These are phyloP conservation scores for Drosophila trichaetosa DNA, from an alignment of 2,888 invertebrate species.

Conservation along the genomic window DNA sequence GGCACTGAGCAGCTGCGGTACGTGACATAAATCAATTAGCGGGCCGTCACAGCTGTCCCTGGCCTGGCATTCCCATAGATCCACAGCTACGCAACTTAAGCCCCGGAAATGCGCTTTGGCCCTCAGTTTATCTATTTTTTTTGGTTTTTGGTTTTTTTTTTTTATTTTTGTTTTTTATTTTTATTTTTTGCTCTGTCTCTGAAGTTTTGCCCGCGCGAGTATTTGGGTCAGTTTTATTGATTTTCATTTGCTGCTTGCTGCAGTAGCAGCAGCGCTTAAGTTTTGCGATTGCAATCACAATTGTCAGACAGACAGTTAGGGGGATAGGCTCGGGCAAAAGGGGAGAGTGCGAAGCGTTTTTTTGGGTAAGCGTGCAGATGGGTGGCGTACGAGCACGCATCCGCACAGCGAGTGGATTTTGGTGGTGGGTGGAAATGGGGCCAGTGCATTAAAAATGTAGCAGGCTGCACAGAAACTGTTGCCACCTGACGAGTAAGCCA, in stretches of 20 bases:
- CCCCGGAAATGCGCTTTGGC: conserved; percentile 72
- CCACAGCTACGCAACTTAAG: conserved; percentile 19
- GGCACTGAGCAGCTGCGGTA: conserved; percentile 44
- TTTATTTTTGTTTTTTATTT: background rate
- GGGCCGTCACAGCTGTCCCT: conserved; percentile 63
- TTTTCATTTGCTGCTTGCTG: conserved; percentile 52
- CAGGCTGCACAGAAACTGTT: conserved; percentile 51
- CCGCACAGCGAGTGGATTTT: background rate
- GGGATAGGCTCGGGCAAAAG: background rate
- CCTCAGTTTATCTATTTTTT: conserved; percentile 5
- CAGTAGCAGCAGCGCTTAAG: conserved; percentile 42
- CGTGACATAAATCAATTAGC: conserved; percentile 79
- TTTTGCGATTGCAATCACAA: conserved; percentile 69
- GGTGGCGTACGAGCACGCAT: conserved; percentile 6
- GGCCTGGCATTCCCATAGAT: conserved; percentile 59
- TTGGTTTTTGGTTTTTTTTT: background rate
- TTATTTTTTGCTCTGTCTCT: conserved; percentile 20
- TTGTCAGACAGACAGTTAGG: conserved; percentile 44
- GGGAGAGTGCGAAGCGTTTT: background rate
- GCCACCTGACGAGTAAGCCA: conserved; percentile 25
- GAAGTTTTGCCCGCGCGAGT: conserved; percentile 69
- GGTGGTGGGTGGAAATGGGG: conserved; percentile 37
- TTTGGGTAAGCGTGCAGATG: conserved; percentile 1
- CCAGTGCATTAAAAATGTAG: conserved; percentile 68
- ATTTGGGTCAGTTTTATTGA: conserved; percentile 79